A percentile compares a stretch with the other conserved stretches of the same genome.
phyloP scores from a whole-genome alignment of 2,888 invertebrate species.

The Empis stercorea region DNA sequence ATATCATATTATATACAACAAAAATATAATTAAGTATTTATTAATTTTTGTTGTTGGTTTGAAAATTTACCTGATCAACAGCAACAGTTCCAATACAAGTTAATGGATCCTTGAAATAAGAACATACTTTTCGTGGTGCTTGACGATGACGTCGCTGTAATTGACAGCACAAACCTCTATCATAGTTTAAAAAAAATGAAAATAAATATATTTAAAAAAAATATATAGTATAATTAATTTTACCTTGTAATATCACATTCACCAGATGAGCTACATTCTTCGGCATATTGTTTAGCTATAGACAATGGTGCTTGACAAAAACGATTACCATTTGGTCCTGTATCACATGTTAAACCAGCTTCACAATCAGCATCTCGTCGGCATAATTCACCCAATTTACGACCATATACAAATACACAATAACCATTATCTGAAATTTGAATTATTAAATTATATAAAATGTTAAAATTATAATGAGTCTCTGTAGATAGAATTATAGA shows the following conservation, averaged over 20 bases:
- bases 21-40: too few species aligned
- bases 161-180: conserved; percentile 74
- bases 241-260: conserved; percentile 65
- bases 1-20: background rate
- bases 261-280: conserved; percentile 66
- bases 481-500: too few species aligned
- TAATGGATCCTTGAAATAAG: conserved; percentile 82
- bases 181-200: background rate
- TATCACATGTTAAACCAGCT: conserved; percentile 64
- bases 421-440: conserved; percentile 43
- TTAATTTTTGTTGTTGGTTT: too few species aligned
- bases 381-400: conserved; percentile 71
- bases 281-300: conserved; percentile 71
- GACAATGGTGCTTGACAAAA: conserved; percentile 67
- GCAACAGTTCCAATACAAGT: conserved; percentile 80
- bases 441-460: too few species aligned
- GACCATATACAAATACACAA: conserved; percentile 55
- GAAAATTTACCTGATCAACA: conserved; percentile 42
- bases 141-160: conserved; percentile 74
- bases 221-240: conserved; percentile 5
- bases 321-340: conserved; percentile 43
- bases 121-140: conserved; percentile 75
- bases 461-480: too few species aligned
- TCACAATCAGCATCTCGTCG: conserved; percentile 74
- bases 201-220: background rate